A percentile compares a stretch with the other conserved stretches of the same genome.
These are phyloP conservation scores for Tryphoninae sp. DNA, from an alignment of 2,888 invertebrate genomes.

Conservation along the genomic window DNA sequence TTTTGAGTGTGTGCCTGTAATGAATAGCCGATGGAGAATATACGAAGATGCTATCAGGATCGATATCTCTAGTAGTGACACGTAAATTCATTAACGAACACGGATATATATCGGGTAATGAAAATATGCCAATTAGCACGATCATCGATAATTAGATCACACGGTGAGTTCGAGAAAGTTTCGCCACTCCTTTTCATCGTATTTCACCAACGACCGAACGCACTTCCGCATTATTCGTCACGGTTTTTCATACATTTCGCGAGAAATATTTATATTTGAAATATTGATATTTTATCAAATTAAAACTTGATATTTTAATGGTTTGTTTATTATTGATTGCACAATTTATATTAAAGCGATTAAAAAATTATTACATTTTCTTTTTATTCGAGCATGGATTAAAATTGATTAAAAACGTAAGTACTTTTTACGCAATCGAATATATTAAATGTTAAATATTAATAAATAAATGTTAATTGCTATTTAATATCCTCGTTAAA, in stretches of 20 bases:
- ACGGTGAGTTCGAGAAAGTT: constrained; percentile 42
- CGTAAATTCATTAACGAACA: constrained; percentile 17
- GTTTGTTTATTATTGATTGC: too few species aligned
- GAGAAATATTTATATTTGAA: neutral
- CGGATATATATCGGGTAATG: constrained; percentile 2
- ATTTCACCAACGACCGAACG: neutral
- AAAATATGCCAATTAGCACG: constrained; percentile 41
- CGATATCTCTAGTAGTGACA: constrained; percentile 7
- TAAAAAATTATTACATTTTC: too few species aligned
- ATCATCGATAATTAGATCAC: constrained; percentile 47
- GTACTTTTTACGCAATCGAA: too few species aligned
- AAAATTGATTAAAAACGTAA: too few species aligned
- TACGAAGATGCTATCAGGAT: constrained; percentile 1
- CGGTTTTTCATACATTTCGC: constrained; percentile 6
- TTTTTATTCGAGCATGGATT: too few species aligned
- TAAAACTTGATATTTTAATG: too few species aligned
- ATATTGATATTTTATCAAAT: too few species aligned
- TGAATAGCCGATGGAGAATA: neutral
- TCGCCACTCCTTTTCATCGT: neutral
- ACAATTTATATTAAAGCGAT: too few species aligned
- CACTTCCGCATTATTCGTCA: constrained; percentile 4
- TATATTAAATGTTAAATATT: too few species aligned
- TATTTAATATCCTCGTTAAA: too few species aligned
- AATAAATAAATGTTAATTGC: too few species aligned
- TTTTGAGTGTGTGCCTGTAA: neutral